phyloP scores from a whole-genome alignment of 1,140 invertebrate genomes.

The Stegodyphus dumicola region DNA sequence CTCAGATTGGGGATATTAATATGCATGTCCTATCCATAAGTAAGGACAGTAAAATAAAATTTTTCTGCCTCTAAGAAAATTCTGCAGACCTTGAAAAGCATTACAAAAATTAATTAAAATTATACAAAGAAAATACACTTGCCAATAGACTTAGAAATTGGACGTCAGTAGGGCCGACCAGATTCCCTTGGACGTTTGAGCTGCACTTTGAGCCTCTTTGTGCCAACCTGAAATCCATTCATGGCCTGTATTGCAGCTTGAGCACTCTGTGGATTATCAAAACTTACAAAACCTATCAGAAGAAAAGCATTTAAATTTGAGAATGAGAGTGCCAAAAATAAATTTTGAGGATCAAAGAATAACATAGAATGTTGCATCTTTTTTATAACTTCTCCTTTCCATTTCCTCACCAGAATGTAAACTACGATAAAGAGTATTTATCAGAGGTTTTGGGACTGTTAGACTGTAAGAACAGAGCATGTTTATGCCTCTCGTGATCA shows the following conservation, averaged over 20 bases:
- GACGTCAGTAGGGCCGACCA: constrained; percentile 90
- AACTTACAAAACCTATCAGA: constrained; percentile 91
- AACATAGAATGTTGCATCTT: no score
- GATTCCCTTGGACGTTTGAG: constrained; percentile 98
- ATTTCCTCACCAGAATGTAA: background rate
- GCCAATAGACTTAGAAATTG: constrained; percentile 16
- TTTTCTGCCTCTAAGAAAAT: background rate
- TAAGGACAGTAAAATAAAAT: background rate
- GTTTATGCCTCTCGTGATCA: background rate
- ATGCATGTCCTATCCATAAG: background rate
- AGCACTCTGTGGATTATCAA: constrained; percentile 97
- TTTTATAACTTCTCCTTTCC: background rate
- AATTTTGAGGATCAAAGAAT: no score
- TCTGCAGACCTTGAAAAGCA: background rate
- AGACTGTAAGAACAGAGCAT: background rate
- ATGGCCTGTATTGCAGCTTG: constrained; percentile 98
- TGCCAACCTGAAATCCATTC: constrained; percentile 99
- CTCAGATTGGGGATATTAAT: background rate
- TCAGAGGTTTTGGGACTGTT: background rate
- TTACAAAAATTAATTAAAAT: background rate
- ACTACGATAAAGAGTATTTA: background rate
- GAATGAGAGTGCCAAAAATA: no score
- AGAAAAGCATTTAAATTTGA: background rate
- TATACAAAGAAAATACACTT: background rate
- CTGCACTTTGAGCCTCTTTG: constrained; percentile 99